phyloP scores from a whole-genome alignment of 2,797 vertebrate species.

The Sardinella longiceps region DNA sequence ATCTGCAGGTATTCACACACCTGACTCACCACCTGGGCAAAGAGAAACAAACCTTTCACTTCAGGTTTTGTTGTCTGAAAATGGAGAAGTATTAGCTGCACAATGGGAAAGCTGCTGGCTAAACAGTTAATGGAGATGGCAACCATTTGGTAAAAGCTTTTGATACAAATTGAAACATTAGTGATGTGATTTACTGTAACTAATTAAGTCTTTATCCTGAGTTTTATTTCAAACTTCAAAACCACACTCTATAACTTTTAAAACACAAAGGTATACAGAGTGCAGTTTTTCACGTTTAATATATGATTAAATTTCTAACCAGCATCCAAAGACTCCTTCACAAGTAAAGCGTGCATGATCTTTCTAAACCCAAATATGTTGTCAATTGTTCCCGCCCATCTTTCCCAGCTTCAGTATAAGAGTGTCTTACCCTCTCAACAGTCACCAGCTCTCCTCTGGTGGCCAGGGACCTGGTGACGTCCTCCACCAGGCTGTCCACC shows the following conservation, averaged over 20 bases:
- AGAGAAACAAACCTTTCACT: neutral
- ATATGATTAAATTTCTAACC: no score
- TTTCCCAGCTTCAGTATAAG: neutral
- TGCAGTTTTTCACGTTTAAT: no score
- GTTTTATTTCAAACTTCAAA: no score
- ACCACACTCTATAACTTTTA: no score
- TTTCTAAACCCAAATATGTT: neutral
- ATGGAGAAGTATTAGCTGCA: neutral
- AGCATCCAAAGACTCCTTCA: no score
- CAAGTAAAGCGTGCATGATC: no score
- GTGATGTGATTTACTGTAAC: no score
- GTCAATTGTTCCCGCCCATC: neutral
- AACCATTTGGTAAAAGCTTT: neutral
- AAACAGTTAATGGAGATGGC: neutral
- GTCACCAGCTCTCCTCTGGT: conserved; percentile 76
- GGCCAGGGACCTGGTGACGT: conserved; percentile 69
- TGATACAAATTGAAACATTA: neutral
- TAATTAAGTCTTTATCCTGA: neutral
- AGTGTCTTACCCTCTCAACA: conserved; percentile 64
- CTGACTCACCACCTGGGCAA: conserved; percentile 66
- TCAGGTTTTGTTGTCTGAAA: neutral
- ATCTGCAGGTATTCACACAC: conserved; percentile 67
- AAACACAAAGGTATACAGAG: no score
- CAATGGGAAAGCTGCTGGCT: neutral
- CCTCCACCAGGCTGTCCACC: conserved; percentile 66